Evolutionary conservation across 2,888 invertebrate species (phyloP).

Genomic region (Acronicta psi): DNA sequence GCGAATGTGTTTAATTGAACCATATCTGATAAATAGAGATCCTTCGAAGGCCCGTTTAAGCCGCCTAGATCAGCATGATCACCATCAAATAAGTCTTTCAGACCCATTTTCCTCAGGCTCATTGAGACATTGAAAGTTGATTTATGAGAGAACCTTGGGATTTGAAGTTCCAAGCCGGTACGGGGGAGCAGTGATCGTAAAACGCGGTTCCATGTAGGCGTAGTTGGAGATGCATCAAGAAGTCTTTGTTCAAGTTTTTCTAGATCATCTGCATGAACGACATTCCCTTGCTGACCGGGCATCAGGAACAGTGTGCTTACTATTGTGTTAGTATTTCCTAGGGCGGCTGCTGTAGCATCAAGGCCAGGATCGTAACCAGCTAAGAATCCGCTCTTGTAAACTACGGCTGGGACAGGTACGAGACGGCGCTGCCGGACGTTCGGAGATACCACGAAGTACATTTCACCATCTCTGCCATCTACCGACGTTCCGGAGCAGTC

Average conservation of each 20-base stretch:
- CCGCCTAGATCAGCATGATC: slow-evolving; percentile 95
- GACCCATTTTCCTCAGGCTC: slow-evolving; percentile 94
- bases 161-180: slow-evolving; percentile 93
- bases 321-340: slow-evolving; percentile 92
- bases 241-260: slow-evolving; percentile 92
- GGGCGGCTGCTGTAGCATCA: slow-evolving; percentile 94
- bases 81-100: slow-evolving; percentile 93
- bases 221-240: slow-evolving; percentile 90
- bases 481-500: slow-evolving; percentile 93
- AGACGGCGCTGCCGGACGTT: slow-evolving; percentile 93
- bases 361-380: slow-evolving; percentile 95
- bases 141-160: slow-evolving; percentile 95
- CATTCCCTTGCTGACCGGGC: slow-evolving; percentile 95
- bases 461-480: slow-evolving; percentile 94
- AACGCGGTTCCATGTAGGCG: slow-evolving; percentile 92
- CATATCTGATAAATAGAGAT: slow-evolving; percentile 95
- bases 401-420: slow-evolving; percentile 95
- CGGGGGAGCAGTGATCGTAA: slow-evolving; percentile 93
- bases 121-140: slow-evolving; percentile 94
- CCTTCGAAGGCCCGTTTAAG: slow-evolving; percentile 93
- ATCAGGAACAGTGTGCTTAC: slow-evolving; percentile 94
- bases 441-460: slow-evolving; percentile 95
- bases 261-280: slow-evolving; percentile 94
- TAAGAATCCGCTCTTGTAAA: slow-evolving; percentile 93
- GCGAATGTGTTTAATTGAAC: slow-evolving; percentile 95